A percentile compares a stretch with the other conserved stretches of the same genome.
These are phyloP conservation scores for Metaphire vulgaris DNA, from an alignment of 1,140 invertebrate species.

Conservation along the genomic window DNA sequence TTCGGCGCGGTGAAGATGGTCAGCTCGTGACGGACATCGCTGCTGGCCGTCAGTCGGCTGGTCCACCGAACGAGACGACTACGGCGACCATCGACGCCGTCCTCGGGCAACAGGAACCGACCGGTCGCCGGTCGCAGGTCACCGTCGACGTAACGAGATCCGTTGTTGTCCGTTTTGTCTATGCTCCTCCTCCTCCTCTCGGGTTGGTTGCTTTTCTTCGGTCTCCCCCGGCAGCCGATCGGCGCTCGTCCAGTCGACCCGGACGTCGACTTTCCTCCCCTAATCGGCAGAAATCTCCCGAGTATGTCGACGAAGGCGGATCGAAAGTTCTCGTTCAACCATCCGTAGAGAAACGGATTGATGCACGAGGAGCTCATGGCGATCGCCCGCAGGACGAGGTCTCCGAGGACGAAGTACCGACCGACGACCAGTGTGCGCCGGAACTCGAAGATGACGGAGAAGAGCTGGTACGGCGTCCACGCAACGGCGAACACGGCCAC, in stretches of 20 bases:
- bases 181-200: too few species aligned
- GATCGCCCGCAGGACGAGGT: slow-evolving; percentile 49
- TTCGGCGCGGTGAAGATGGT: too few species aligned
- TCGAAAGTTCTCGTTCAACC: slow-evolving; percentile 35
- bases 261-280: background rate
- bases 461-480: slow-evolving; percentile 51
- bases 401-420: slow-evolving; percentile 43
- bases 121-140: too few species aligned
- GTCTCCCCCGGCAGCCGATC: too few species aligned
- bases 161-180: too few species aligned
- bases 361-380: slow-evolving; percentile 51
- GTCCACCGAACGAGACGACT: too few species aligned
- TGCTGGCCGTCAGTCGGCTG: too few species aligned
- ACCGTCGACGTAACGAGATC: too few species aligned
- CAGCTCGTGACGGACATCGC: too few species aligned
- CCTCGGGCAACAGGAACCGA: too few species aligned
- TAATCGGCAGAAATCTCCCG: slow-evolving; percentile 7
- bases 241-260: background rate
- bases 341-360: slow-evolving; percentile 35
- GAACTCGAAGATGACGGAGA: slow-evolving; percentile 51
- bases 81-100: too few species aligned
- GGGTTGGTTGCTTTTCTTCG: too few species aligned
- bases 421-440: slow-evolving; percentile 25
- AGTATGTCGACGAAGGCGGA: slow-evolving; percentile 29
- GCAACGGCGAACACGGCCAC: slow-evolving; percentile 44